These are phyloP conservation scores for Avahi laniger DNA, from an alignment of 2,797 vertebrate genomes.

Conservation along the genomic window DNA sequence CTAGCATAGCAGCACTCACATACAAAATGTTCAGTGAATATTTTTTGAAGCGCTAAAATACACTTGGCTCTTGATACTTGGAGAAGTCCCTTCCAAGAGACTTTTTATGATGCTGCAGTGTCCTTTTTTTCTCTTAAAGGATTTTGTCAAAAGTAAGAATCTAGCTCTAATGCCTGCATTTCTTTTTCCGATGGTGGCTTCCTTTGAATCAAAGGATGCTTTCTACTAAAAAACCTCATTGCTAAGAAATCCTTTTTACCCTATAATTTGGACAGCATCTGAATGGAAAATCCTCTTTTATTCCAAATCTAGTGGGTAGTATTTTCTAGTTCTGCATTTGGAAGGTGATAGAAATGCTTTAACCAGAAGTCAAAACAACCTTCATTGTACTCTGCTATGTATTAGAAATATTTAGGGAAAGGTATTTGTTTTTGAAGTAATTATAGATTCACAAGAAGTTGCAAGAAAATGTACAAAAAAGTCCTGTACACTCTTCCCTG, in stretches of 20 bases:
- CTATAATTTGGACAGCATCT: neutral
- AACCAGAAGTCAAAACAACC: neutral
- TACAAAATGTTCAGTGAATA: slow-evolving; percentile 24
- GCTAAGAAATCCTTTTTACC: neutral
- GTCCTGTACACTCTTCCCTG: neutral
- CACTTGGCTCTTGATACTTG: neutral
- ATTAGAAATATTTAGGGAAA: slow-evolving; percentile 21
- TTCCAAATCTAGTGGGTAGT: neutral
- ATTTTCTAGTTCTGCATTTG: slow-evolving; percentile 6
- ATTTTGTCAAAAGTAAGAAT: slow-evolving; percentile 7
- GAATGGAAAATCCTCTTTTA: neutral
- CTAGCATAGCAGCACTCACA: neutral
- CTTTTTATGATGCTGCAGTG: neutral
- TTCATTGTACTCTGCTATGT: neutral
- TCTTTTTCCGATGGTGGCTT: neutral
- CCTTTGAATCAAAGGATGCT: slow-evolving; percentile 26
- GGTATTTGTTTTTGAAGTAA: slow-evolving; percentile 1
- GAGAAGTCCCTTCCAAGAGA: neutral
- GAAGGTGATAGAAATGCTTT: slow-evolving; percentile 3
- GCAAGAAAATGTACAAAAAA: neutral
- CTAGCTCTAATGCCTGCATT: neutral
- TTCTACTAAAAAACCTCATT: slow-evolving; percentile 31
- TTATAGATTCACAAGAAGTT: neutral
- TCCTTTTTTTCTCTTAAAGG: neutral
- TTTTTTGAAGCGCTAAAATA: slow-evolving; percentile 25